Conservation (phyloP, 2,797 vertebrate species). For the Cyclura pinguis region DNA sequence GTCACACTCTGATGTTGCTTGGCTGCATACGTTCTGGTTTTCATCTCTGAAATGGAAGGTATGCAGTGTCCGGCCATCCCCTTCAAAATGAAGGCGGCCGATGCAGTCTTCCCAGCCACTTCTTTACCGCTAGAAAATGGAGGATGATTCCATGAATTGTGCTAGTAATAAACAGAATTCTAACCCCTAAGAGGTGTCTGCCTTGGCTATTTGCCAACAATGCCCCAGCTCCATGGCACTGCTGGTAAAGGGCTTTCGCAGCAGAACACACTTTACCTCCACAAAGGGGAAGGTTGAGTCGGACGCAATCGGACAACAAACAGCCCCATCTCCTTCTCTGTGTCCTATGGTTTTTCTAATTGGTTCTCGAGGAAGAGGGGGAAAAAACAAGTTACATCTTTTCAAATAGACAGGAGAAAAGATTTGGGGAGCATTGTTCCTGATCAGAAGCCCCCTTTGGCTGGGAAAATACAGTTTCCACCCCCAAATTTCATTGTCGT, state of each 20-base stretch:
- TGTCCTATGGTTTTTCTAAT: background rate
- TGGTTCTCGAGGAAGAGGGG: slow-evolving; percentile 33
- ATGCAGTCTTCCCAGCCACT: background rate
- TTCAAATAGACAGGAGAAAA: background rate
- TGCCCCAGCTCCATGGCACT: slow-evolving; percentile 15
- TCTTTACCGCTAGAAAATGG: too few species aligned
- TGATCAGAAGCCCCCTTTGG: background rate
- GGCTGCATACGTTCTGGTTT: too few species aligned
- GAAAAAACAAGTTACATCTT: background rate
- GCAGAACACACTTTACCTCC: slow-evolving; percentile 42
- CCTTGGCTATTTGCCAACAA: slow-evolving; percentile 41
- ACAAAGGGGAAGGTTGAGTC: slow-evolving; percentile 32
- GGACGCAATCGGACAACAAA: background rate
- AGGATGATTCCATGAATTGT: too few species aligned
- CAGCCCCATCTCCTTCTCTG: background rate
- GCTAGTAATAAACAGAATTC: background rate
- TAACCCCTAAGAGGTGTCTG: slow-evolving; percentile 17
- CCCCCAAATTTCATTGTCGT: slow-evolving; percentile 46
- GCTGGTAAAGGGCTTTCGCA: slow-evolving; percentile 52
- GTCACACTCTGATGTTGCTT: too few species aligned
- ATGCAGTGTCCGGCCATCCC: too few species aligned
- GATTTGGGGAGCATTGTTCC: background rate
- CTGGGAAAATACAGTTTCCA: too few species aligned
- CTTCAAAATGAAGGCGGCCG: too few species aligned
- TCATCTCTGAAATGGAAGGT: too few species aligned